Conservation (phyloP, 2,797 vertebrate genomes). For the Enteromius afrohamiltoni region DNA sequence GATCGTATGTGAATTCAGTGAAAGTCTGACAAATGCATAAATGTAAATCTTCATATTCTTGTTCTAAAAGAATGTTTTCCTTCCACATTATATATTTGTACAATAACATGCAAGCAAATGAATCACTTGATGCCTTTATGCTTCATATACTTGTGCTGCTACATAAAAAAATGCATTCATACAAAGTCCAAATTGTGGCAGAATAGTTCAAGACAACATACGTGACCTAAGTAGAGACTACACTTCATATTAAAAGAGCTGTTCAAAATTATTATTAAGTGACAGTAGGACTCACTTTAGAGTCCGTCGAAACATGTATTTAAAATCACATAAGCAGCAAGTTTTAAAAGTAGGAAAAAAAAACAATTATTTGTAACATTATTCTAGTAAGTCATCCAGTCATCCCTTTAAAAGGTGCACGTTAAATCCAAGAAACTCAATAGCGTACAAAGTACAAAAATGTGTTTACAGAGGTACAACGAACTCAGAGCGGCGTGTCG, state of each 20-base stretch:
- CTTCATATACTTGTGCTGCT: neutral
- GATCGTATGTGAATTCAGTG: neutral
- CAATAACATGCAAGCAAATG: conserved; percentile 75
- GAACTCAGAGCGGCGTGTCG: conserved; percentile 85
- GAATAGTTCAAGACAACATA: neutral
- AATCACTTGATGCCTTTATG: conserved; percentile 55
- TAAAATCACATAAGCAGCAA: conserved; percentile 52
- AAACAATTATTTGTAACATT: conserved; percentile 70
- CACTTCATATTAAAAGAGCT: neutral
- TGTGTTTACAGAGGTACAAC: neutral
- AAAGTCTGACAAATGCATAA: neutral
- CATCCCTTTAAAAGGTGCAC: conserved; percentile 67
- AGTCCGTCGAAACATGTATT: conserved; percentile 8
- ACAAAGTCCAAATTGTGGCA: neutral
- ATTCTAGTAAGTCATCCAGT: conserved; percentile 78
- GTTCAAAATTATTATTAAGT: neutral
- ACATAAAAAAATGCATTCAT: neutral
- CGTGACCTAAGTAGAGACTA: neutral
- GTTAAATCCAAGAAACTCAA: conserved; percentile 24
- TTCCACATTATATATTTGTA: conserved; percentile 70
- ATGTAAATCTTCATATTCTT: neutral
- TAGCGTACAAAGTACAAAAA: conserved; percentile 47
- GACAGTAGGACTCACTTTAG: neutral
- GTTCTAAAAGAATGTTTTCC: conserved; percentile 53
- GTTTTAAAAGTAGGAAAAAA: conserved; percentile 59